Percentiles rank a stretch among this genome's conserved stretches.
These are phyloP conservation scores for Paracanthobrama guichenoti DNA, from an alignment of 2,113 vertebrate species.

Conservation along the genomic window DNA sequence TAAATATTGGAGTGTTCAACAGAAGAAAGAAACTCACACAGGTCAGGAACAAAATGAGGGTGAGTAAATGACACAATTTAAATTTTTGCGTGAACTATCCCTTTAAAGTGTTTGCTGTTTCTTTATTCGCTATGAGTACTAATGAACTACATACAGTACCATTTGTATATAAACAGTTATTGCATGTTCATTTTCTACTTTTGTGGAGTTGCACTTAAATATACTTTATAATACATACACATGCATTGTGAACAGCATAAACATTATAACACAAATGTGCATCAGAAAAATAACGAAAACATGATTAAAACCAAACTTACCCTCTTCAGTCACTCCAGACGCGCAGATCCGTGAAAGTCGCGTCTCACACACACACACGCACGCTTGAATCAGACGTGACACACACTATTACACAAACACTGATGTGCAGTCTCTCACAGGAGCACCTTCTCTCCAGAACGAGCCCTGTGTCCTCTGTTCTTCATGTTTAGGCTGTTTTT, in stretches of 20 bases:
- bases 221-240: neutral
- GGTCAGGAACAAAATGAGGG: too few relatives aligned
- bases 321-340: constrained; percentile 15
- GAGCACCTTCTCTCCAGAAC: neutral
- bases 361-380: neutral
- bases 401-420: neutral
- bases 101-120: neutral
- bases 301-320: constrained; percentile 19
- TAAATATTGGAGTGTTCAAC: too few relatives aligned
- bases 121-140: neutral
- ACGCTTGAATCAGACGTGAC: neutral
- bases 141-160: neutral
- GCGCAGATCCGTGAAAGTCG: constrained; percentile 10
- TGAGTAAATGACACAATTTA: too few relatives aligned
- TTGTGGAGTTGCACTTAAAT: neutral
- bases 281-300: neutral
- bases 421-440: neutral
- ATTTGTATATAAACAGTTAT: neutral
- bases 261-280: neutral
- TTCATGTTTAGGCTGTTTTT: neutral
- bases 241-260: too few relatives aligned
- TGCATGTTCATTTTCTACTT: neutral
- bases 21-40: too few relatives aligned
- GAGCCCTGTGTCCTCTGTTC: neutral
- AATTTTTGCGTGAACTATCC: too few relatives aligned